Evolutionary conservation across 2,888 invertebrate genomes (phyloP), one percentile per base, ranked within the genome.

Genomic region (Oeneis ivallda): DNA sequence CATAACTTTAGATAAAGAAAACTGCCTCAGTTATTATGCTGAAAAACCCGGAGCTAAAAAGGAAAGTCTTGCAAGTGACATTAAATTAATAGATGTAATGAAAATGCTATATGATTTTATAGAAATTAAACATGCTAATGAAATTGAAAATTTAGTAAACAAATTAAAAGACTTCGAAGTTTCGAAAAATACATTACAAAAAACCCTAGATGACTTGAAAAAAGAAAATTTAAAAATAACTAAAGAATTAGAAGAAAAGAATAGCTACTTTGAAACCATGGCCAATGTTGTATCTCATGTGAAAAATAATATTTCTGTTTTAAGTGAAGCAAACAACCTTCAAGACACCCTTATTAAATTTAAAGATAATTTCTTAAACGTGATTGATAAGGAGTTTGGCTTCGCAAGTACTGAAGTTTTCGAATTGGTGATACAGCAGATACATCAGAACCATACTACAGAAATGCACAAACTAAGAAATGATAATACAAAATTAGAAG

Each of bases 61-160:
- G 72, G 76, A 79, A 60, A 77, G 73, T 61, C 39, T 85, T 2
- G 72, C 75, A 41, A 64, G 70, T 54, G 79, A 86, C 66, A 54
- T 80, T 1, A 88, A 80, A 79, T 82, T 89, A 41, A 74, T 89
- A 66, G 89, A 91, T 53, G 63, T 90, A 1, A 84, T 92, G 84
- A 88, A 83, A 82, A 76, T 81, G 75, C 76, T 92, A 52, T 84
- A 87, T 69, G 79, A 81, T 50, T 75, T 79, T 58, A 69, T 90
- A 49, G 67, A 84, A 45, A 72, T 75, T 10, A 82, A 81, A 75
- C 89, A 91, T 67, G 78, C 76, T 8, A 84, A 84, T 68, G 83
- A 89, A 75, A 75, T 89, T 7, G 85, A 90, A 72, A 88, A 89
- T 72, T 76, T 89, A 66, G 70, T 76, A 1, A 90, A 91, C 70